A percentile compares a stretch with the other conserved stretches of the same genome.
These are phyloP conservation scores for Chromoteleia sp. DNA, from an alignment of 2,888 invertebrate genomes.

Conservation along the genomic window DNA sequence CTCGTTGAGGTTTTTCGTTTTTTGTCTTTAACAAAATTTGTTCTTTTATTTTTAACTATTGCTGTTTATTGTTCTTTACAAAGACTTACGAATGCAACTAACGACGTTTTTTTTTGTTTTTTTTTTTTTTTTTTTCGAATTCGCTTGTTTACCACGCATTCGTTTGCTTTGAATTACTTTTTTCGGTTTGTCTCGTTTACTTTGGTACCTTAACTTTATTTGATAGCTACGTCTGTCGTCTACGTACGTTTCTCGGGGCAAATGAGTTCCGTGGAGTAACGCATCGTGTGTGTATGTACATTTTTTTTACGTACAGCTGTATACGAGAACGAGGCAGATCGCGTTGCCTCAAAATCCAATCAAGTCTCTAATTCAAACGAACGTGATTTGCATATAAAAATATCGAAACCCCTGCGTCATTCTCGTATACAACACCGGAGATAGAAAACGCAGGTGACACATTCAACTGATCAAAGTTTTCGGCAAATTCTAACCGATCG, in stretches of 20 bases:
- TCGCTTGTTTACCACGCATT: slow-evolving; percentile 8
- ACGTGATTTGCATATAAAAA: slow-evolving; percentile 44
- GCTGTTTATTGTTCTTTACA: slow-evolving; percentile 30
- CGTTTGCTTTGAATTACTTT: slow-evolving; percentile 22
- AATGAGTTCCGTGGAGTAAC: slow-evolving; percentile 50
- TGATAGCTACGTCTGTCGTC: slow-evolving; percentile 64
- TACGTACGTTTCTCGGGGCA: slow-evolving; percentile 56
- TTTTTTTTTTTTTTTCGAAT: slow-evolving; percentile 5
- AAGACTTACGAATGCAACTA: slow-evolving; percentile 52
- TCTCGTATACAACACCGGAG: slow-evolving; percentile 39
- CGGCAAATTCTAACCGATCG: slow-evolving; percentile 12
- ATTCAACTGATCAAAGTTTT: slow-evolving; percentile 14
- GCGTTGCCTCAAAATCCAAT: slow-evolving; percentile 17
- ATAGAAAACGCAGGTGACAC: slow-evolving; percentile 35
- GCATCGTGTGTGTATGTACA: slow-evolving; percentile 54
- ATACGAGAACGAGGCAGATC: slow-evolving; percentile 49
- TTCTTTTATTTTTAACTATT: slow-evolving; percentile 33
- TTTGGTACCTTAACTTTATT: slow-evolving; percentile 43
- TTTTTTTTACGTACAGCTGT: slow-evolving; percentile 18
- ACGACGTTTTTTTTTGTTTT: slow-evolving; percentile 42
- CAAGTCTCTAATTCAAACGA: slow-evolving; percentile 29
- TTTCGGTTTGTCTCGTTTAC: slow-evolving; percentile 22
- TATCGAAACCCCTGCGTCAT: slow-evolving; percentile 45
- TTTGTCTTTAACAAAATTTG: slow-evolving; percentile 37
- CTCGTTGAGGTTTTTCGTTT: slow-evolving; percentile 51